Base-by-base conservation (phyloP, 2,113 vertebrate species). In the Psettodes erumei region DNA sequence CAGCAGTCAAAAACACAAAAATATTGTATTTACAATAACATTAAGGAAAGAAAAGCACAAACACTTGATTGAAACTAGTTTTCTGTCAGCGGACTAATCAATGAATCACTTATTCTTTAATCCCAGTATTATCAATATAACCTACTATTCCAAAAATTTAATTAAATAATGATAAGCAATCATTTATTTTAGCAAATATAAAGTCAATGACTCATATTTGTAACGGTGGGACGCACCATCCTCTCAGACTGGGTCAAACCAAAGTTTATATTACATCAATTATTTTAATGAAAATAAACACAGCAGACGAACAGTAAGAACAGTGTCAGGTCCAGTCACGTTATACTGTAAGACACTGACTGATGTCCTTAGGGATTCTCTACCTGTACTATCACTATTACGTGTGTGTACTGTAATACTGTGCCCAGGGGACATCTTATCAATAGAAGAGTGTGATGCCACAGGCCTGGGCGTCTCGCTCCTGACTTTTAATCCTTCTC, bases 401-500 rank as follows among this genome's bases (percentile, higher is more conserved):
- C 21, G 2, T 58, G 73, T 66, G 30, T 21, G 16, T 68, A 55
- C 40, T 65, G 50, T 70, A 58, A 58, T 48, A 47, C 28, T 59
- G 18, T 45, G 33, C 43, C 45, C 30, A 73, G 51, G 40, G 38
- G 10, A n/a, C 38, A 27, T 50, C 10, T 69, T 25, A 66, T 78
- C 60, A 77, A 48, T 16, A 53, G 53, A 59, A 16, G 43, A 65
- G 33, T 4, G 28, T 8, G 35, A 19, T 27, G 79, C 79, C 80
- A 65, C 38, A 66, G 88, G 71, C 74, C 70, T 75, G 71, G 86
- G 82, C n/a, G 76, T 84, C 30, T 23, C 18, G 54, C 18, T 67
- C 30, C 30, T 38, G n/a, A n/a, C 19, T 67, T 66, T 67, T 71
- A 72, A 60, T 59, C 30, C 63, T 18, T 7, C 32, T 67, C 62